Conservation (phyloP, 2,113 vertebrate species). For the Rhynchomys soricoides region DNA sequence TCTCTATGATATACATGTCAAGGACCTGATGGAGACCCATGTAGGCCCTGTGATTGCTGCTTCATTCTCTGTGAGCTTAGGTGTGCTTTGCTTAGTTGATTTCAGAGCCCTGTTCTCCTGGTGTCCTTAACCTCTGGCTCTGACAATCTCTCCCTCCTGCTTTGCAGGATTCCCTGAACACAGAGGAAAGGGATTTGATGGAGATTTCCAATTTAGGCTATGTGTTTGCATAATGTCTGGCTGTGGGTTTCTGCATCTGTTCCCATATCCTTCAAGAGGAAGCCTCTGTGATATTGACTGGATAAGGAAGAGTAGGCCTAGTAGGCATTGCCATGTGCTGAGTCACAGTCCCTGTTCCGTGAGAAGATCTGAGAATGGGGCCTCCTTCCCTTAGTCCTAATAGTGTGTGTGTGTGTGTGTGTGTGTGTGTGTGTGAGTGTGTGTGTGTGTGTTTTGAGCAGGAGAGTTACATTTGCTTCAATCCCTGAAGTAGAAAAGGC, state of each 20-base stretch:
- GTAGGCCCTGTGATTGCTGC: background rate
- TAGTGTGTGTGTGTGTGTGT: background rate
- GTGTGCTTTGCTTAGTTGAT: background rate
- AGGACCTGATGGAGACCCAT: background rate
- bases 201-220: background rate
- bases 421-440: background rate
- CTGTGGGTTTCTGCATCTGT: background rate
- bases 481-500: background rate
- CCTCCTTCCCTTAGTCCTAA: constrained; percentile 80
- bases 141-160: background rate
- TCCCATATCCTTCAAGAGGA: background rate
- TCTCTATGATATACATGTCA: too few relatives aligned
- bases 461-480: background rate
- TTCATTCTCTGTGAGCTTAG: background rate
- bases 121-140: background rate
- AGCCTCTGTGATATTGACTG: background rate
- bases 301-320: constrained; percentile 82
- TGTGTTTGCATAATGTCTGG: background rate
- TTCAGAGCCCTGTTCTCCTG: background rate
- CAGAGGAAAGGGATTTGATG: background rate
- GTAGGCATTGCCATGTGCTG: constrained; percentile 74
- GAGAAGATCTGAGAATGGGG: constrained; percentile 87
- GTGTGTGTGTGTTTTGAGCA: background rate
- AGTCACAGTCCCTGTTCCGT: constrained; percentile 78
- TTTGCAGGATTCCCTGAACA: background rate